phyloP scores from a whole-genome alignment of 2,113 vertebrate species.

The Melanerpes formicivorus region DNA sequence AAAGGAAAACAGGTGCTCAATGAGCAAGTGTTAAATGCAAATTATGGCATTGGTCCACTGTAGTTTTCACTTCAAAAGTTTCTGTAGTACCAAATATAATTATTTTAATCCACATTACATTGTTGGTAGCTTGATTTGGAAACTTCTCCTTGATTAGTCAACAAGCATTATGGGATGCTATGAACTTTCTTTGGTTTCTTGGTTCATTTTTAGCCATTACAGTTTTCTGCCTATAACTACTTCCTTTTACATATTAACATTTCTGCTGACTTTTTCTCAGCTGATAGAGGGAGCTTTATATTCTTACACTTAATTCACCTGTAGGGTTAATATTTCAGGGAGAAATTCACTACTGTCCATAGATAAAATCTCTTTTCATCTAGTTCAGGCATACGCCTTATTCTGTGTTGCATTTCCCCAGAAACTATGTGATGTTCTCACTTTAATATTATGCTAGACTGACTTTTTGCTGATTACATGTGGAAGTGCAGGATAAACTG shows the following conservation, averaged over 20 bases:
- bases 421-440: background rate
- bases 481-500: background rate
- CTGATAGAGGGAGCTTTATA: background rate
- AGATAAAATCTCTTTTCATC: background rate
- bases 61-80: background rate
- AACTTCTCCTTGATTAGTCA: background rate
- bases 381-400: background rate
- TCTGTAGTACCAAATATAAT: background rate
- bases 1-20: background rate
- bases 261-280: background rate
- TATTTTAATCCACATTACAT: background rate
- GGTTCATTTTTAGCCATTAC: background rate
- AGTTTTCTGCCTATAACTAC: background rate
- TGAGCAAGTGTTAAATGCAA: accelerated
- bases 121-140: background rate
- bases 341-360: background rate
- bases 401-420: background rate
- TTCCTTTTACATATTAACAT: background rate
- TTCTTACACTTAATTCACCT: background rate
- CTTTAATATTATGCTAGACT: background rate
- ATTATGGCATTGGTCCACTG: background rate
- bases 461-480: background rate
- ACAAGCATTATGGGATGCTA: background rate
- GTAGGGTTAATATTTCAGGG: background rate
- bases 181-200: background rate